Evolutionary conservation across 2,888 invertebrate genomes (phyloP).

Genomic region (Mylabris sibirica): DNA sequence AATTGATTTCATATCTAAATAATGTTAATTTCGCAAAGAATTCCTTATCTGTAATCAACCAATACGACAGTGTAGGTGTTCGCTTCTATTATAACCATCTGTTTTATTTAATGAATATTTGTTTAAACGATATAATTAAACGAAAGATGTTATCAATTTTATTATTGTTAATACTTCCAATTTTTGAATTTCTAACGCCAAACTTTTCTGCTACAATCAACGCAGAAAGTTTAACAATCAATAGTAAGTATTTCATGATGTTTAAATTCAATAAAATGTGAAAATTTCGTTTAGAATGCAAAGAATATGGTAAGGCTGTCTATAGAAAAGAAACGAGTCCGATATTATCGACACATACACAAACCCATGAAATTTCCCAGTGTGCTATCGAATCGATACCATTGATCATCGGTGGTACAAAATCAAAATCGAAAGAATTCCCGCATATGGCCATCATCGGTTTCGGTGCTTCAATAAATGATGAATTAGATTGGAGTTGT

Average conservation of each 20-base stretch:
- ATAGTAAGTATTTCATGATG: no score
- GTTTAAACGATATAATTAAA: background rate
- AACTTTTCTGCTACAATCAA: background rate
- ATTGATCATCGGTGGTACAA: slow-evolving; percentile 19
- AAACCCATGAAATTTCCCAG: slow-evolving; percentile 12
- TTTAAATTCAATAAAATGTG: no score
- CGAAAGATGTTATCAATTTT: background rate
- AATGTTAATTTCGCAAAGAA: no score
- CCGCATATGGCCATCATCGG: slow-evolving; percentile 30
- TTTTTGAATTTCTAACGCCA: background rate
- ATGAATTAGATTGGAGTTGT: slow-evolving; percentile 64
- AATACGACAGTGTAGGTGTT: no score
- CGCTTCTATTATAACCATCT: no score
- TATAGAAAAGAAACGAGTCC: slow-evolving; percentile 19
- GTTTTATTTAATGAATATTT: no score
- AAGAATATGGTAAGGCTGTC: slow-evolving; percentile 28
- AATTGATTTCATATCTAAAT: no score
- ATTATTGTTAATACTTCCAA: background rate
- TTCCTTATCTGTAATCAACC: no score
- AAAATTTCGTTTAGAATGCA: slow-evolving; percentile 18
- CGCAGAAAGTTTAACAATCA: no score
- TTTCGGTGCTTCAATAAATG: background rate
- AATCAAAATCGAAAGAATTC: slow-evolving; percentile 22
- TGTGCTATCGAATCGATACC: background rate
- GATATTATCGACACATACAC: background rate